Evolutionary conservation across 2,113 vertebrate species (phyloP), one percentile per base, ranked within the genome.

Genomic region (Procapra przewalskii): DNA sequence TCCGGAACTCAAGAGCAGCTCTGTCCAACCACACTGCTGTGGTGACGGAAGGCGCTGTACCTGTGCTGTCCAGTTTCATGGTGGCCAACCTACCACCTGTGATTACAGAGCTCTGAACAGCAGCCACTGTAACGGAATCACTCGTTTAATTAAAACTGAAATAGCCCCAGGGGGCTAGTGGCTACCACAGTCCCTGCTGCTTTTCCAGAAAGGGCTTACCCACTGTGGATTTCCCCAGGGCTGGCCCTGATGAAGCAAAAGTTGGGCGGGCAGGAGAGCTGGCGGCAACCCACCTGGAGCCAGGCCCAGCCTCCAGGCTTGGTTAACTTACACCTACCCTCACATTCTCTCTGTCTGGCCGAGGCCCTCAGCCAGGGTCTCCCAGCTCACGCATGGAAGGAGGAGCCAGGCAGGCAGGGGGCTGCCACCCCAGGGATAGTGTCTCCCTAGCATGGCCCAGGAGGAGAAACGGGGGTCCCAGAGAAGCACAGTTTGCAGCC

Each of bases 41-140:
- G 6, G 0, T 0, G 14, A 33, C 1, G 4, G 62, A 29, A 27
- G 31, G 13, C 15, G 17, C 16, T 15, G 4, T 1, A 0, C 33
- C 54, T 40, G 3, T 5, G 13, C 52, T 7, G 4, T 6, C 40
- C 57, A n/a, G 10, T 0, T 3, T 1, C 27, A 50, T 3, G 14
- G 25, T 36, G 57, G 50, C 40, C 9, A 31, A 1, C 19, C 77
- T 50, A 3, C 43, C 67, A 52, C 4, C 0, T 3, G 13, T 31
- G 88, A 31, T 50, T n/a, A 0, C 0, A 3, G 40, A 17, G 59
- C 43, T 5, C 43, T 40, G 31, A 54, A 36, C 3, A 0, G 25
- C 7, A 40, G 80, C 86, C n/a, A 1, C 40, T 3, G 10, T 31
- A 8, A 59, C 52, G 0, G 16, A 23, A n/a, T 8, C 31, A 10